These are phyloP conservation scores for Ptychochromis oligacanthus DNA, from an alignment of 2,113 vertebrate genomes.

Conservation along the genomic window DNA sequence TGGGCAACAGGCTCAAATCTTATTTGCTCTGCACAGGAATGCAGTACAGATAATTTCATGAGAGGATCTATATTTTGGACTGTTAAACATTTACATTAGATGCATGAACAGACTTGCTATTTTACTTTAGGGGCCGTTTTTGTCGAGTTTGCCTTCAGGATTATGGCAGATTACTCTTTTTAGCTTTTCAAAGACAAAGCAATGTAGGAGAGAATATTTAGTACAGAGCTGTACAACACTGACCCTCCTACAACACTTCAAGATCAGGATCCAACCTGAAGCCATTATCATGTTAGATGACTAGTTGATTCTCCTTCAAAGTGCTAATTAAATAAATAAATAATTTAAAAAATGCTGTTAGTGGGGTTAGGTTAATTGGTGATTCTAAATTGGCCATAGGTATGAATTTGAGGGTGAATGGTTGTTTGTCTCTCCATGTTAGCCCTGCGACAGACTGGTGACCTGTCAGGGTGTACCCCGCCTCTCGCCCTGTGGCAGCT, in stretches of 20 bases:
- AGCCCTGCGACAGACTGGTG: too few relatives aligned
- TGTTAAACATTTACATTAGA: background rate
- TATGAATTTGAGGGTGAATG: too few relatives aligned
- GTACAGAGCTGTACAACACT: background rate
- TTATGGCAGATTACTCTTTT: background rate
- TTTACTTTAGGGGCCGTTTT: background rate
- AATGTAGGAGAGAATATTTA: background rate
- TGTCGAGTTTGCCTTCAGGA: background rate
- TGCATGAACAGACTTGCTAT: background rate
- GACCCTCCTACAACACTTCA: background rate
- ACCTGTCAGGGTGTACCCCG: too few relatives aligned
- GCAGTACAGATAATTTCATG: background rate
- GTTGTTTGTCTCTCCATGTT: too few relatives aligned
- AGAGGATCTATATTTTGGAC: background rate
- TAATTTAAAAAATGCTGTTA: too few relatives aligned
- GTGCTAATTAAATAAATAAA: background rate
- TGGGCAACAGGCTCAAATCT: background rate
- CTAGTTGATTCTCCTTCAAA: background rate
- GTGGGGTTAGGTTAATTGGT: too few relatives aligned
- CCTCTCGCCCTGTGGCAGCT: too few relatives aligned
- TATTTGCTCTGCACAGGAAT: slow-evolving; percentile 3
- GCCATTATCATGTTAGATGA: background rate
- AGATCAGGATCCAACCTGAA: background rate
- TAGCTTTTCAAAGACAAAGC: background rate
- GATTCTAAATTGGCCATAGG: too few relatives aligned